Conservation (phyloP, 2,888 invertebrate genomes). For the Apodemia mormo region DNA sequence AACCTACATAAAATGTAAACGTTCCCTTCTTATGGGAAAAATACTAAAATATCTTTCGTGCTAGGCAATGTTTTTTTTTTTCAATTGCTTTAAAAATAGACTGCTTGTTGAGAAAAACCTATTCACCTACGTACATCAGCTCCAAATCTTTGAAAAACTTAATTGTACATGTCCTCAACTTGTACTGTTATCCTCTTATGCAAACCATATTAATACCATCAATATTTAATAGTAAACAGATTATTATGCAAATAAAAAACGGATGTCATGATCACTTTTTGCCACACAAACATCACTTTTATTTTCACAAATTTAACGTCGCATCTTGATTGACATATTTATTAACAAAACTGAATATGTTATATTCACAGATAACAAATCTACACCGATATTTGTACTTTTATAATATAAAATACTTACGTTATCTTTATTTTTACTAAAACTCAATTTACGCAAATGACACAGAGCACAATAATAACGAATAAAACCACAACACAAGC, state of each 20-base stretch:
- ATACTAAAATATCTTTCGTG: no score
- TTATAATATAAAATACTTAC: background rate
- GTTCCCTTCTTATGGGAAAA: no score
- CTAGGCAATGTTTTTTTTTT: no score
- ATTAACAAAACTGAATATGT: background rate
- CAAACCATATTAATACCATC: background rate
- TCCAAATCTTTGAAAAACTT: background rate
- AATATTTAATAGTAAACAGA: background rate
- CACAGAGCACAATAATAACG: slow-evolving; percentile 21
- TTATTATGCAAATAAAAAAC: slow-evolving; percentile 2
- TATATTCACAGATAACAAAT: background rate
- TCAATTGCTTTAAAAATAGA: no score
- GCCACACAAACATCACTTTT: slow-evolving; percentile 3
- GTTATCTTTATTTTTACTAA: slow-evolving; percentile 2
- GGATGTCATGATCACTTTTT: slow-evolving; percentile 1
- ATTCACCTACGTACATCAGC: background rate
- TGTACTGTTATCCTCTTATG: background rate
- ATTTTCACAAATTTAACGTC: background rate
- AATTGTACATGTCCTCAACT: background rate
- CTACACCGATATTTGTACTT: background rate
- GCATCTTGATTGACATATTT: background rate
- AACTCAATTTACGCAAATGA: background rate
- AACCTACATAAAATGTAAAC: no score
- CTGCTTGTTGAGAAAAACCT: background rate
- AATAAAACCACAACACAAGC: slow-evolving; percentile 46